Evolutionary conservation across 2,113 vertebrate genomes (phyloP), one percentile per base, ranked within the genome.

Genomic region (Lethenteron reissneri): DNA sequence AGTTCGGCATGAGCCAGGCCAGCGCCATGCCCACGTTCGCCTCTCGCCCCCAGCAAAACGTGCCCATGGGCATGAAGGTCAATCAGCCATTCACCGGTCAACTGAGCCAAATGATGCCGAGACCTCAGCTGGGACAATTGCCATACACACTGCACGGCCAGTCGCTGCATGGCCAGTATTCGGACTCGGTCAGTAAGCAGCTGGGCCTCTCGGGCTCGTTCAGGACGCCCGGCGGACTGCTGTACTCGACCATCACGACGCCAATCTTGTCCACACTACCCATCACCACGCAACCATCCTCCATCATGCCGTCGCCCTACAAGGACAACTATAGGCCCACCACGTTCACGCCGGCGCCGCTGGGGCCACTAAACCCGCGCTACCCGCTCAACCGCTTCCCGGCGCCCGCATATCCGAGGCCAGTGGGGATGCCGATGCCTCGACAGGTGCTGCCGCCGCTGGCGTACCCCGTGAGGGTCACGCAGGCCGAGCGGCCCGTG

Each of bases 221-320:
- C 64, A 68, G 25, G n/a, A 89, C 90, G 0, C 85, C 89, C 0
- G 92, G 97, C 2, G 94, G 94, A 74, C 96, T 97, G 91, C 95
- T 95, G 80, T 99, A 99, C 77, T 99, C 94, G 11, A 99, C 92
- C 41, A 99, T 99, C 75, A 99, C 92, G 72, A 89, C 90, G 5
- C 94, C 94, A 7, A 99, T 99, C 3, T 91, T 91, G 57, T 97
- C 94, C 71, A 99, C 94, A 0, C 87, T 99, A 77, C 94, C 94
- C 80, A 97, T 99, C 79, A 99, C 94, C 75, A 99, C 94, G 56
- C 94, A 99, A 78, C 94, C 94, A 0, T 17, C 25, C n/a, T 25
- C 64, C 25, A 68, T 25, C 25, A n/a, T 68, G 8, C n/a, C n/a
- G 64, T 17, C 64, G 3, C 25, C 64, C 9, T 68, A 68, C 25